Evolutionary conservation across 2,888 invertebrate species (phyloP), one percentile per base, ranked within the genome.

Genomic region (Corbicula japonica): DNA sequence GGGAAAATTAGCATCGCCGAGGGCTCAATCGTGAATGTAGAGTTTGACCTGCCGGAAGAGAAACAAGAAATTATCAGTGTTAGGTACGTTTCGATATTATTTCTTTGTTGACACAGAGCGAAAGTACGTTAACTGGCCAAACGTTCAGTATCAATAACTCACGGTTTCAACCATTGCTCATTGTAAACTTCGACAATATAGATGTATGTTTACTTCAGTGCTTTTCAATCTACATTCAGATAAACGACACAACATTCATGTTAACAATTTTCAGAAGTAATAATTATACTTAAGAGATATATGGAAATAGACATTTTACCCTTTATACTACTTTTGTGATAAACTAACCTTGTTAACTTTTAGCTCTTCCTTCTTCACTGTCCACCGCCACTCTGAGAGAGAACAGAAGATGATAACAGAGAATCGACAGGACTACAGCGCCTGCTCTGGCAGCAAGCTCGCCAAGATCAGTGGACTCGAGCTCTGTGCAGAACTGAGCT

Each of bases 1-100:
- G 96, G 96, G 0, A 95, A 95, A 68, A 93, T 98, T 2, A 95
- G 95, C 72, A 93, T 98, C 12, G 94, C 96, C 21, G 96, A 96
- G 0, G 94, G 95, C 0, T 95, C 95, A 77, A 92, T 96, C 8
- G 94, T 97, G 1, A 95, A 96, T 52, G 94, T 97, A 2, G 96
- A 97, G 83, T 95, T 98, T 73, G 96, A 97, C 82, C 94, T 98
- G 79, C 98, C 98, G 0, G 96, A 96, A 88, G 96, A 97, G 69
- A 97, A 96, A 88, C 96, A 97, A 89, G 98, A 98, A 93, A 96
- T 98, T 80, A 96, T 98, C 83, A 96, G 96, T 86, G 96, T 96
- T 0, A 95, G 92, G 89, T 94, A 89, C 86, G 92, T 92, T 62
- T 48, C 41, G 21, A 8, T 18, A 38, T 10, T 60, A 23, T n/a